phyloP scores from a whole-genome alignment of 2,888 invertebrate species.

The Hirtodrosophila histrioides region DNA sequence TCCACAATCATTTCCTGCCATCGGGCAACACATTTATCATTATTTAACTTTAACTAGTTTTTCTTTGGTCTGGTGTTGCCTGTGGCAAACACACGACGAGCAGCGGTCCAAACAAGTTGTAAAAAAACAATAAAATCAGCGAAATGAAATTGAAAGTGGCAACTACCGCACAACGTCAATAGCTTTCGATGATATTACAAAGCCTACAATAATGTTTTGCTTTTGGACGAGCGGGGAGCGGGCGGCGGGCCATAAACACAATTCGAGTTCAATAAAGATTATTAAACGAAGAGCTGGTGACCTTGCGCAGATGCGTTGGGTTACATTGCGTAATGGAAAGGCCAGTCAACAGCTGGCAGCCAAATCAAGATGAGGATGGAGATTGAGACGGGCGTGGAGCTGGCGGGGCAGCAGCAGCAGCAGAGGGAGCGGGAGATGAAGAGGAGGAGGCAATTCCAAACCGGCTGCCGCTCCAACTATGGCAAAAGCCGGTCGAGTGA shows the following conservation, averaged over 20 bases:
- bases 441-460: conserved; percentile 40
- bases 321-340: conserved; percentile 66
- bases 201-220: conserved; percentile 25
- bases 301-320: conserved; percentile 69
- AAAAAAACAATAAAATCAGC: conserved; percentile 71
- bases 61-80: conserved; percentile 2
- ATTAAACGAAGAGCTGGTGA: conserved; percentile 53
- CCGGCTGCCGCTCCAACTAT: conserved; percentile 53
- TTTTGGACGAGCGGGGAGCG: background rate
- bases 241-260: conserved; percentile 17
- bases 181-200: conserved; percentile 31
- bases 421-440: background rate
- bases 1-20: conserved; percentile 19
- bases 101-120: conserved; percentile 63
- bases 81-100: conserved; percentile 17
- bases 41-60: conserved; percentile 35
- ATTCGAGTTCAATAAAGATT: conserved; percentile 58
- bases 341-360: conserved; percentile 40
- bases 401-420: background rate
- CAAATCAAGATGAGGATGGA: conserved; percentile 10
- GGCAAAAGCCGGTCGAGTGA: conserved; percentile 62
- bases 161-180: conserved; percentile 34
- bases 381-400: background rate
- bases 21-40: conserved; percentile 16
- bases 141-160: conserved; percentile 73